These are phyloP conservation scores for Ciconia stormi DNA, from an alignment of 2,113 vertebrate species.

Conservation along the genomic window DNA sequence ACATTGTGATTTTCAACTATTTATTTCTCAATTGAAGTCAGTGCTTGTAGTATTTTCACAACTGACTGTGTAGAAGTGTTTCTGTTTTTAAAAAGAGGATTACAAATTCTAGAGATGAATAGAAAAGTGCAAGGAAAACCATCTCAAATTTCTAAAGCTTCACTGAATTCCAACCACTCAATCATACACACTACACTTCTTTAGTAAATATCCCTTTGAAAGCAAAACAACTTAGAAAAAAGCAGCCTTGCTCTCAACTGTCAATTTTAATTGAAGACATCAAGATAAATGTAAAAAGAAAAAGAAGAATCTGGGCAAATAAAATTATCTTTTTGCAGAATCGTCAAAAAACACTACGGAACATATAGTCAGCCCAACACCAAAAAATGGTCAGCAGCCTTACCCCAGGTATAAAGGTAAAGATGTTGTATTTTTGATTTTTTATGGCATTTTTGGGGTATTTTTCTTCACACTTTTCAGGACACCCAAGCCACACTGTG, in stretches of 20 bases:
- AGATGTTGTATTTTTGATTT: constrained; percentile 97
- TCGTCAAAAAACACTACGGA: not conserved
- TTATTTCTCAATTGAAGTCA: not conserved
- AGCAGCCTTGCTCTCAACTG: not conserved
- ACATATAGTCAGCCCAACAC: not conserved
- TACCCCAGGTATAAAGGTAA: constrained; percentile 98
- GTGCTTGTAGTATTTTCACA: not conserved
- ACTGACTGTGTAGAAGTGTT: not conserved
- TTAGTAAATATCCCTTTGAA: not conserved
- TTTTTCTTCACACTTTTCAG: constrained; percentile 97
- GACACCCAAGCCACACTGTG: constrained; percentile 95
- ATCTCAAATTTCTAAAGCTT: not conserved
- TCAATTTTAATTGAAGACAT: not conserved
- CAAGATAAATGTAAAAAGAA: not conserved
- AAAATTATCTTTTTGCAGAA: not conserved
- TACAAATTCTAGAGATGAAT: not conserved
- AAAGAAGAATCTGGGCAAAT: not conserved
- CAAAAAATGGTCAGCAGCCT: constrained; percentile 49
- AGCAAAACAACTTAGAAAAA: not conserved
- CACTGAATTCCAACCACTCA: not conserved
- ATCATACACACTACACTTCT: not conserved
- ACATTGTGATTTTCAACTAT: not conserved
- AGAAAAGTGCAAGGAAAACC: not conserved
- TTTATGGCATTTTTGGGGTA: constrained; percentile 94
- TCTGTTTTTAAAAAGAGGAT: not conserved